Evolutionary conservation across 2,113 vertebrate species (phyloP).

Genomic region (Okapia johnstoni): DNA sequence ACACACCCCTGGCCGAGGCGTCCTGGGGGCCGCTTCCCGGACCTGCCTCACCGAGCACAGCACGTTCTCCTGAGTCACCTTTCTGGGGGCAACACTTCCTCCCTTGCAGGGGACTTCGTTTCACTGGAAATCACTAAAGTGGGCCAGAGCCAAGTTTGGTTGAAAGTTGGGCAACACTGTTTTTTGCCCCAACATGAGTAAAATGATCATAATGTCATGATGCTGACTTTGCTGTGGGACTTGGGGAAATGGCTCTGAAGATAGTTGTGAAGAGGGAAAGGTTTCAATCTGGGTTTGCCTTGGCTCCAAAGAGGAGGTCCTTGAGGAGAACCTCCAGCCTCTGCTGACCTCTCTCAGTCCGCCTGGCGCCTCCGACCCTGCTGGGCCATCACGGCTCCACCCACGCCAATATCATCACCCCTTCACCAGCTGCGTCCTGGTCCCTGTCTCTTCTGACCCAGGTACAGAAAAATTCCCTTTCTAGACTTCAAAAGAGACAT

Average conservation of each 20-base stretch:
- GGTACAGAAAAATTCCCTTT: background rate
- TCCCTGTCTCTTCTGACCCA: background rate
- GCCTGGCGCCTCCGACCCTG: background rate
- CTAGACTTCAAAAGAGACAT: background rate
- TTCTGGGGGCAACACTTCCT: background rate
- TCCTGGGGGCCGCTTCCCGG: background rate
- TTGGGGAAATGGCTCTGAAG: background rate
- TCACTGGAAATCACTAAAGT: background rate
- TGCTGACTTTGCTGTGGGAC: background rate
- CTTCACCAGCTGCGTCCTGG: background rate
- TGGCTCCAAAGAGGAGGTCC: background rate
- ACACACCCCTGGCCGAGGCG: background rate
- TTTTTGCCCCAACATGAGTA: background rate
- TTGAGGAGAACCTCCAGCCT: background rate
- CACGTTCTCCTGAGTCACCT: background rate
- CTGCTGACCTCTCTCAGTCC: accelerated
- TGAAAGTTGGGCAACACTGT: background rate
- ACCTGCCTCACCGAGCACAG: background rate
- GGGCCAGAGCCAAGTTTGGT: background rate
- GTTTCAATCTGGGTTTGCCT: background rate
- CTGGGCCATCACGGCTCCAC: accelerated
- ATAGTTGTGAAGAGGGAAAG: background rate
- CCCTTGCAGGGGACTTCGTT: background rate
- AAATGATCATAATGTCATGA: background rate
- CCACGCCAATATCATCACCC: accelerated